Base-by-base conservation (phyloP, 2,797 vertebrate species). In the Triplophysa yarkandensis region DNA sequence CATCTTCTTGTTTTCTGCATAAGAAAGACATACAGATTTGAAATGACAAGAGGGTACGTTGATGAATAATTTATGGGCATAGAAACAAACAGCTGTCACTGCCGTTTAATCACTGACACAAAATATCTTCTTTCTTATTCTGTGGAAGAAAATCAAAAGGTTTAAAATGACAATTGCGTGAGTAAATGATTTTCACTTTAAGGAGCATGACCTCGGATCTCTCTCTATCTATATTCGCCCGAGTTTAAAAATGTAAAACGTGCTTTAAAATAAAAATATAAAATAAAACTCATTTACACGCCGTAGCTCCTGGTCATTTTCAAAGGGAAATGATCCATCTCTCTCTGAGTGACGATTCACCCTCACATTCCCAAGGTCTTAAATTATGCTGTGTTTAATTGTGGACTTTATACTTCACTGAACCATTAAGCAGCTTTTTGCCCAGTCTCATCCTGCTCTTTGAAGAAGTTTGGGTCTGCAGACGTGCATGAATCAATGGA, bases 381-480 rank as follows among this genome's bases (percentile, higher is more conserved):
- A 44, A 41, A 43, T 43, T 30, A 43, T 64, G 48, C 34, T 58
- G 52, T 5, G 23, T 54, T 54, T 72, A 63, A 63, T 27, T 62
- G 34, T 44, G 57, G 11, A 55, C 30, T 55, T 27, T 41, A 41
- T 36, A 71, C 30, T 61, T 61, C 11, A 13, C 13, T 34, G 17
- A 16, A 27, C 16, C 13, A 4, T 43, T 5, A 17, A 17, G 34
- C 11, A 10, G 44, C 17, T 30, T 54, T 39, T 55, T 44, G 32
- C 13, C 25, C 7, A 44, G 16, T 60, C 2, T 46, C 28, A 61
- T 61, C 73, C 23, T 0, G 44, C 44, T 30, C 64, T 68, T 74
- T 67, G 73, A 75, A 67, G 72, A 68, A 61, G 64, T 50, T 75
- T 68, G 48, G 54, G 72, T 67, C 16, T 68, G 60, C 39, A 68